These are phyloP conservation scores for Drosophila prostipennis DNA, from an alignment of 2,888 invertebrate species.

Conservation along the genomic window DNA sequence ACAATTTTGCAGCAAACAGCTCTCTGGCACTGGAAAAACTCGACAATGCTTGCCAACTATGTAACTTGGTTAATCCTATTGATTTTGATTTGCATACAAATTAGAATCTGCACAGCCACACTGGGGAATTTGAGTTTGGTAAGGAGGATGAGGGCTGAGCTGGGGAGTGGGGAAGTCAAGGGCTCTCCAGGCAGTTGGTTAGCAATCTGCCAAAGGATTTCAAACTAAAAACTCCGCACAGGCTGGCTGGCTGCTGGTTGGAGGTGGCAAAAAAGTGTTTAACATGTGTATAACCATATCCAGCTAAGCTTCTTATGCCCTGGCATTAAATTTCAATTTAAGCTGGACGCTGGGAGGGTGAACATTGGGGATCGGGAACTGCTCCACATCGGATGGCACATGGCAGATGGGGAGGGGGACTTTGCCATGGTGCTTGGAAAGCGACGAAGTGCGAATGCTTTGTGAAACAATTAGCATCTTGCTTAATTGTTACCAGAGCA, in stretches of 20 bases:
- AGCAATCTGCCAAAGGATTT: constrained; percentile 65
- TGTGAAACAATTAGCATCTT: constrained; percentile 76
- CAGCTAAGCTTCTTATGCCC: constrained; percentile 63
- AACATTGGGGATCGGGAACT: not conserved
- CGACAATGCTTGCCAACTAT: constrained; percentile 46
- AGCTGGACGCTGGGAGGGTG: constrained; percentile 60
- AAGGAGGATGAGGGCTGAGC: too few relatives aligned
- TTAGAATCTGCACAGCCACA: constrained; percentile 61
- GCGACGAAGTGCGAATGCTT: constrained; percentile 77
- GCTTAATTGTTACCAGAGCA: constrained; percentile 63
- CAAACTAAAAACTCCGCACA: constrained; percentile 52
- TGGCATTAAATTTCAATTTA: constrained; percentile 80
- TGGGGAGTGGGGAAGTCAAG: not conserved
- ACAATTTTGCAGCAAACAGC: constrained; percentile 55
- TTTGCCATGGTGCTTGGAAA: constrained; percentile 49
- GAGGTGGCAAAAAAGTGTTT: constrained; percentile 58
- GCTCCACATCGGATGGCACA: not conserved
- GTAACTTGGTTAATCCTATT: constrained; percentile 80
- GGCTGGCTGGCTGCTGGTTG: constrained; percentile 5
- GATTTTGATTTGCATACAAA: constrained; percentile 81
- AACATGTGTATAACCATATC: constrained; percentile 78
- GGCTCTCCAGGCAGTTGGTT: constrained; percentile 30
- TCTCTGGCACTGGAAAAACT: constrained; percentile 31
- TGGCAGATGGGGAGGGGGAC: not conserved
- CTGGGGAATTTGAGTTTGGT: not conserved